Percentiles rank a stretch among this genome's conserved stretches.
Conservation (phyloP, 1,140 invertebrate genomes). For the Macrobrachium nipponense region DNA sequence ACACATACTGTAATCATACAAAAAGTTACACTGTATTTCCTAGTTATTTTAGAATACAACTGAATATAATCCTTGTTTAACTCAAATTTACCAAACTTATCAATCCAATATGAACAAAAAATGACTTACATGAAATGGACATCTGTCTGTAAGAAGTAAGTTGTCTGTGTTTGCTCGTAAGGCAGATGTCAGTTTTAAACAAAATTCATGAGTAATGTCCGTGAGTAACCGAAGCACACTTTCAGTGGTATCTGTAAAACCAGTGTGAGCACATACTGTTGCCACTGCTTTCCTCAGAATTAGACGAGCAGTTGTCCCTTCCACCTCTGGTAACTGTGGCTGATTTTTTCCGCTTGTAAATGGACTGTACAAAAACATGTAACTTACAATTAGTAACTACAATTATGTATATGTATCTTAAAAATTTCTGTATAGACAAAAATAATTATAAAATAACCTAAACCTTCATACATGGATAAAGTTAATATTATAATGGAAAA, state of each 20-base stretch:
- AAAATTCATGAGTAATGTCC: conserved; percentile 56
- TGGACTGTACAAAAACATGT: conserved; percentile 31
- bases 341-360: conserved; percentile 55
- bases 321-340: conserved; percentile 50
- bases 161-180: conserved; percentile 58
- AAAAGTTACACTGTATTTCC: no score
- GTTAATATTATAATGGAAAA: no score
- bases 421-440: no score
- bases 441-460: no score
- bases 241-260: conserved; percentile 60
- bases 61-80: no score
- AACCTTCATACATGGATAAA: no score
- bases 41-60: no score
- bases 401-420: no score
- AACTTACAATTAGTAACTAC: background rate
- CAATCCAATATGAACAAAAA: background rate
- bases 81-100: no score
- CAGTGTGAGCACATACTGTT: conserved; percentile 56
- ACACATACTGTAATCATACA: no score
- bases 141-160: conserved; percentile 52
- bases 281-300: conserved; percentile 62
- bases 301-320: conserved; percentile 55
- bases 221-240: conserved; percentile 58
- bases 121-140: conserved; percentile 60
- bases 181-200: conserved; percentile 43